These are phyloP conservation scores for Burhinus bistriatus DNA, from an alignment of 2,113 vertebrate genomes.

Conservation along the genomic window DNA sequence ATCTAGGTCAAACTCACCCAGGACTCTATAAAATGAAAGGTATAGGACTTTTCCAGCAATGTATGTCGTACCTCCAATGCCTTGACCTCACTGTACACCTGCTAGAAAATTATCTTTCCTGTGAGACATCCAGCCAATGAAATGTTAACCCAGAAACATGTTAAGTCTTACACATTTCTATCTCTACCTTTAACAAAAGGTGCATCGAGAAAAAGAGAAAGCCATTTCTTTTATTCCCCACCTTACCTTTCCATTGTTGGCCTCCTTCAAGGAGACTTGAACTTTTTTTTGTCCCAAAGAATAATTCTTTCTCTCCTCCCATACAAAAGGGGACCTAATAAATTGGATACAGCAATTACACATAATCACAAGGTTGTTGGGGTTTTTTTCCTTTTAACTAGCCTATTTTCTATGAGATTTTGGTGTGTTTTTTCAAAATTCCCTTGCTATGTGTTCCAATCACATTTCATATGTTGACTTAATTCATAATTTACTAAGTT, in stretches of 20 bases:
- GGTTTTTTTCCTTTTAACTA: not conserved
- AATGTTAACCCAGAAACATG: not conserved
- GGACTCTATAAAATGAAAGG: not conserved
- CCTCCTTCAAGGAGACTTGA: not conserved
- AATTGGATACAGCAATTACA: not conserved
- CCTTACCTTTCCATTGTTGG: not conserved
- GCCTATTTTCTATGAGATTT: not conserved
- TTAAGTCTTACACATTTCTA: not conserved
- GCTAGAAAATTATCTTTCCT: not conserved
- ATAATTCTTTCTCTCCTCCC: not conserved
- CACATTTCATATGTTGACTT: slow-evolving; percentile 1
- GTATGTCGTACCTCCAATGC: not conserved
- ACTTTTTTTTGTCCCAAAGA: not conserved
- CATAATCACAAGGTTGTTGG: not conserved
- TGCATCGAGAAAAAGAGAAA: not conserved
- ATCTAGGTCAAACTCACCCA: not conserved
- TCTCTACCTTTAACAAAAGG: not conserved
- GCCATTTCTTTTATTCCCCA: not conserved
- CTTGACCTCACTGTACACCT: not conserved
- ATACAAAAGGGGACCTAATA: not conserved
- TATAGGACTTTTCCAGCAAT: not conserved
- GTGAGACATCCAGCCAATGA: not conserved
- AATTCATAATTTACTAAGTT: slow-evolving; percentile 5
- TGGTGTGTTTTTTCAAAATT: not conserved
- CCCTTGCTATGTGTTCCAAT: not conserved